Percentiles rank a stretch among this genome's conserved stretches.
phyloP scores from a whole-genome alignment of 2,797 vertebrate species.

The Paramormyrops hopkinsi region DNA sequence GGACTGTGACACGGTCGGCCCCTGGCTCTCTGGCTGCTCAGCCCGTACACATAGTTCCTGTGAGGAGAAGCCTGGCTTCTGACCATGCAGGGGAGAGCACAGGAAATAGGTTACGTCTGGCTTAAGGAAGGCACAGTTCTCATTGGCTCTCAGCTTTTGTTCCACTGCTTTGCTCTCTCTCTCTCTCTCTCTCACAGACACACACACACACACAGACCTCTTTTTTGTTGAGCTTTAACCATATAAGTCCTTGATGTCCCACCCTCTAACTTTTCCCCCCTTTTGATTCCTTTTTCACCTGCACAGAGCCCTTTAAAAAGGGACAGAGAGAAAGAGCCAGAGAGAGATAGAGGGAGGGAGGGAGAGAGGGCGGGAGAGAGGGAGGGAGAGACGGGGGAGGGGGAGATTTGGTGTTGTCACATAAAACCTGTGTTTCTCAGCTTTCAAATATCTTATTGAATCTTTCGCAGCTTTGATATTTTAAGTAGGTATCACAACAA shows the following conservation, averaged over 20 bases:
- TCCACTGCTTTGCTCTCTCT: slow-evolving; percentile 64
- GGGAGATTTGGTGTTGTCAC: slow-evolving; percentile 67
- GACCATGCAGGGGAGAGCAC: not conserved
- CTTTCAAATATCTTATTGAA: slow-evolving; percentile 87
- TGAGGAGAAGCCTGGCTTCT: not conserved
- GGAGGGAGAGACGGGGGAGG: slow-evolving; percentile 19
- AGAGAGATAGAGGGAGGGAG: not conserved
- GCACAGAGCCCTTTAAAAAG: slow-evolving; percentile 50
- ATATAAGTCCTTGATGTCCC: slow-evolving; percentile 67
- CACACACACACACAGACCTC: slow-evolving; percentile 51
- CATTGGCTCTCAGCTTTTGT: slow-evolving; percentile 28
- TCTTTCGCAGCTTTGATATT: slow-evolving; percentile 81
- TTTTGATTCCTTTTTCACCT: slow-evolving; percentile 69
- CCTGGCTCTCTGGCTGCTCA: slow-evolving; percentile 31
- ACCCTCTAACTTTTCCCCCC: slow-evolving; percentile 63
- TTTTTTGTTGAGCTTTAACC: slow-evolving; percentile 70
- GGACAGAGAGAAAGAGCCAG: slow-evolving; percentile 4
- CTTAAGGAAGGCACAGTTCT: slow-evolving; percentile 49
- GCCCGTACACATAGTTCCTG: slow-evolving; percentile 21
- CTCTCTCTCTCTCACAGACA: slow-evolving; percentile 58
- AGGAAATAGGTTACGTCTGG: slow-evolving; percentile 46
- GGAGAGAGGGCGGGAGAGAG: not conserved
- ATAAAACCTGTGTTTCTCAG: slow-evolving; percentile 81
- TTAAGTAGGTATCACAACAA: slow-evolving; percentile 85
- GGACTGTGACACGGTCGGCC: slow-evolving; percentile 18